Base-by-base conservation (phyloP, 2,797 vertebrate genomes). In the Epinephelus coioides region DNA sequence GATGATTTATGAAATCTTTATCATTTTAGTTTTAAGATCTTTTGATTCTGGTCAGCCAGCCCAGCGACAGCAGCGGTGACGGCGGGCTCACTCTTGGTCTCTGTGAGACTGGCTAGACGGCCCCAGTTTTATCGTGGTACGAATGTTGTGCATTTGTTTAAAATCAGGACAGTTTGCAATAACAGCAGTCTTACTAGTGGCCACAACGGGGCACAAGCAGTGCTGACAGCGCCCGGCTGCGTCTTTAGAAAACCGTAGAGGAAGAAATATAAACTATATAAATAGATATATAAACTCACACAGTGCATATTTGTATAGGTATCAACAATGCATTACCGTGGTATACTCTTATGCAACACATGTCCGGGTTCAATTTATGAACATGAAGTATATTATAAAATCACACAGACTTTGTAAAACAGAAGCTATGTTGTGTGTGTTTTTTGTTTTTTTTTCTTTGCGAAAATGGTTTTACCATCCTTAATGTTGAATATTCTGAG, bases 101-200 rank as follows among this genome's bases (percentile, higher is more conserved):
- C 98, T 97, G 96, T 99, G 98, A 99, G 92, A 94, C 94, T 88
- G 89, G 91, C 91, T 88, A 89, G 92, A 90, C 64, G 97, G 98
- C 97, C 97, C 97, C 96, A 97, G 97, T 98, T 98, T 97, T 98
- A 98, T 98, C 87, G 97, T 97, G 97, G 97, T 99, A 99, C 97
- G 98, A 99, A 99, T 99, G 98, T 99, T 99, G 98, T 99, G 97
- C 98, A 99, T 99, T 99, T 97, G 97, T 99, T 98, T 98, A 97
- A 97, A 95, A 96, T 96, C 95, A 95, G 97, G 97, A 99, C 97
- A 97, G 97, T 98, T 98, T 98, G 98, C 98, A 98, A 98, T 98
- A 99, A 99, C 92, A 97, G 95, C 96, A 93, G 93, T 97, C 97
- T 96, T 96, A 96, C 91, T 90, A 92, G 92, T 92, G 94, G 93